Percentiles rank a stretch among this genome's conserved stretches.
phyloP scores from a whole-genome alignment of 2,113 vertebrate genomes.

The Sinocyclocheilus grahami region DNA sequence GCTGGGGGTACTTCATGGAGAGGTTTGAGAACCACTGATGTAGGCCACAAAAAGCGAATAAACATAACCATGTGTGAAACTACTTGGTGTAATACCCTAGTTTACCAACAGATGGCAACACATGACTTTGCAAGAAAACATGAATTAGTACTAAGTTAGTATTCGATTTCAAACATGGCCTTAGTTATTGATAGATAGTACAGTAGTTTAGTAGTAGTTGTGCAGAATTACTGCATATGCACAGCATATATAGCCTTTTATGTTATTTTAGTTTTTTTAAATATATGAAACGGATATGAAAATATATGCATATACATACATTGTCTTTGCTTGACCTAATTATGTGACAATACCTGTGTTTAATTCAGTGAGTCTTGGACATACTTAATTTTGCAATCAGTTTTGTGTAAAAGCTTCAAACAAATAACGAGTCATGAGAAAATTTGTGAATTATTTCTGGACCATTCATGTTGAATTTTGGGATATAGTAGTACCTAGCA shows the following conservation, averaged over 20 bases:
- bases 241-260: too few relatives aligned
- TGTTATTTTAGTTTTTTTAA: too few relatives aligned
- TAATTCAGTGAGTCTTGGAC: background rate
- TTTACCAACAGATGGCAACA: conserved; percentile 64
- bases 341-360: background rate
- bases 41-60: background rate
- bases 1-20: too few relatives aligned
- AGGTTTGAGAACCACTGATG: background rate
- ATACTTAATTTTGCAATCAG: background rate
- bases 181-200: background rate
- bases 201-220: background rate
- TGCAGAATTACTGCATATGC: too few relatives aligned
- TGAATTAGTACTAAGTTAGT: background rate
- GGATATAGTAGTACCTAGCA: background rate
- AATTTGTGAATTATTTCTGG: background rate
- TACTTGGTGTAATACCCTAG: conserved; percentile 23
- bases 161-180: background rate
- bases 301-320: background rate
- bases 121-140: conserved; percentile 15
- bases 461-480: background rate
- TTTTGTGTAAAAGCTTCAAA: background rate
- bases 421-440: background rate
- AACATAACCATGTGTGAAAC: background rate
- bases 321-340: background rate
- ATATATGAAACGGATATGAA: too few relatives aligned